Base-by-base conservation (phyloP, 2,888 invertebrate species). In the Bombyx huttoni region DNA sequence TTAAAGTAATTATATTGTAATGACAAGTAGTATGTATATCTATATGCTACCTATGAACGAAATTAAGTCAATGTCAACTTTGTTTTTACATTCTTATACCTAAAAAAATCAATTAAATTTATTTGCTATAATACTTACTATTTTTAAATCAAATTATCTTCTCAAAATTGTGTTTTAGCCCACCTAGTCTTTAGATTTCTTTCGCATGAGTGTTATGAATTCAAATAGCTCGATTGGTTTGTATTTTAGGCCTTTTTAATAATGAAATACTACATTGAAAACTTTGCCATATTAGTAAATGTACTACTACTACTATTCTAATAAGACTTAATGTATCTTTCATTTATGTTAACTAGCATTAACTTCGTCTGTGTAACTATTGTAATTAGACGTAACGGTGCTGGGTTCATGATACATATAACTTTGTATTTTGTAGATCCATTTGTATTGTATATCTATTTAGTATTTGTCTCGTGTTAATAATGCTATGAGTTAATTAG, bases 201-300 rank as follows among this genome's bases (percentile, higher is more conserved):
- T 74, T 72, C 73, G 68, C 68, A 76, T 68, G 76, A 74, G 70
- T 76, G 75, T 68, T 71, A 71, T 69, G 70, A 69, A 70, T 74
- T 78, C 78, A 72, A 68, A 70, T 77, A 78, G 75, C 70, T 78
- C 70, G 73, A 73, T 78, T 70, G 70, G 68, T 65, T 69, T 63
- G 68, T 72, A 72, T 73, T 75, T 81, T 79, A 81, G 80, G 73
- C 74, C 72, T 81, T 70, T 58, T 62, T 24, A 24, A 57, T 70
- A 10, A 70, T 74, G 68, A 78, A 83, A 85, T 83, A 78, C 86
- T 87, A 86, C 86, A 87, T 85, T 85, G 88, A 87, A 87, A 88
- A 87, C 87, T 87, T 86, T 87, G 88, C 88, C 88, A 88, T 88
- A 88, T 88, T 88, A 88, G 86, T 84, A 77, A 86, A 81, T 71